Percentiles rank a stretch among this genome's conserved stretches.
phyloP scores from a whole-genome alignment of 2,888 invertebrate genomes.

The Caenorhabditis afra region DNA sequence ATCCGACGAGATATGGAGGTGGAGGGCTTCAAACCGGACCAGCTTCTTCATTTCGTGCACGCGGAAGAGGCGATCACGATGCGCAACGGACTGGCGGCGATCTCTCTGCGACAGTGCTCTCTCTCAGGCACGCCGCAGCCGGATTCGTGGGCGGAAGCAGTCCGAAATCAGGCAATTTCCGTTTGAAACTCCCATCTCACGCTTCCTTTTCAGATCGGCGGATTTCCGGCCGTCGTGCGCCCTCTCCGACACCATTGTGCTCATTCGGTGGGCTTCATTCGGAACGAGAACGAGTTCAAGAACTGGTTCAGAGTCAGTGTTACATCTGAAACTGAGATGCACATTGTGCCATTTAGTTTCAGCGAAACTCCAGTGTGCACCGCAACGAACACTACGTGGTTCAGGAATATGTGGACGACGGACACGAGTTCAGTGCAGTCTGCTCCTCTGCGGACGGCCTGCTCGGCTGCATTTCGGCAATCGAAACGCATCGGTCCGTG shows the following conservation, averaged over 20 bases:
- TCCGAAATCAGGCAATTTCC: slow-evolving; percentile 51
- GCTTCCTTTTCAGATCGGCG: slow-evolving; percentile 57
- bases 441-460: slow-evolving; percentile 70
- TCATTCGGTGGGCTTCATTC: slow-evolving; percentile 65
- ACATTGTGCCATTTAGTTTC: slow-evolving; percentile 34
- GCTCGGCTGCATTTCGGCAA: slow-evolving; percentile 69
- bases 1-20: slow-evolving; percentile 75
- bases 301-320: slow-evolving; percentile 66
- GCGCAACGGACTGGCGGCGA: slow-evolving; percentile 66
- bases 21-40: slow-evolving; percentile 70
- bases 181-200: no score
- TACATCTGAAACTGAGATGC: background rate
- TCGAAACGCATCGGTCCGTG: slow-evolving; percentile 66
- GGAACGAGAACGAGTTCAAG: slow-evolving; percentile 65
- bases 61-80: slow-evolving; percentile 61
- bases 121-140: slow-evolving; percentile 69
- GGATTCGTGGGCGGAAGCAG: slow-evolving; percentile 68
- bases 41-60: slow-evolving; percentile 63
- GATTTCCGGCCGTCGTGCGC: slow-evolving; percentile 66
- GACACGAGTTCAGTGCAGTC: slow-evolving; percentile 74
- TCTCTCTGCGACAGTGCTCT: slow-evolving; percentile 63
- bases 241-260: slow-evolving; percentile 65
- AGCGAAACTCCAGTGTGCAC: slow-evolving; percentile 68
- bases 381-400: slow-evolving; percentile 71
- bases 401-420: slow-evolving; percentile 75